Base-by-base conservation (phyloP, 2,888 invertebrate genomes). In the Muschampia plurimacula region DNA sequence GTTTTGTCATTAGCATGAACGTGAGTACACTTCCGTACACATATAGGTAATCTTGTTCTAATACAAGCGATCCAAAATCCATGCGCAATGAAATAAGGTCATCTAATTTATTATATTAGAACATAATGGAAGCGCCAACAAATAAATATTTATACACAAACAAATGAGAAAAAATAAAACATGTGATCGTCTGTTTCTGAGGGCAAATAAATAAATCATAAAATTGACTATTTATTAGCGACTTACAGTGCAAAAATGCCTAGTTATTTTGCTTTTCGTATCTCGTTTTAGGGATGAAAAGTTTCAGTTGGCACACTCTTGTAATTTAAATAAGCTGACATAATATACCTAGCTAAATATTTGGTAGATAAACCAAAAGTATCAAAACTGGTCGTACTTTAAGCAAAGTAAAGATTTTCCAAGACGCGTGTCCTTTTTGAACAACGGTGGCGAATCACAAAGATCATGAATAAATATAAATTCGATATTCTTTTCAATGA, bases 391-490 rank as follows among this genome's bases (percentile, higher is more conserved):
- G 28, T 32, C n/a, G 44, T n/a, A 66, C 55, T 39, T 41, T n/a
- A 49, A 67, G 62, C 15, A 62, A 72, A 28, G 41, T 13, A 62
- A 75, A 77, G 76, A 77, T 80, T 82, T 85, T 83, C 80, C 84
- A 88, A 91, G 89, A 89, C 87, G 80, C 80, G 89, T 87, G 87
- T 84, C 86, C 83, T 79, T 78, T 83, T 82, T 89, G 89, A 91
- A 91, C 87, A 89, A 89, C 93, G 87, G 92, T 93, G 91, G 93
- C 93, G 91, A 94, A 93, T 94, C 91, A 89, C 84, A 89, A 88
- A 85, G 84, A 88, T 90, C 89, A 91, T 90, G 93, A 92, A 93
- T 93, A 91, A 91, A 93, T 92, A 91, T 87, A 89, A 90, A 91
- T 90, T 91, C 90, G 86, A 90, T 92, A 92, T 91, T 91, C 88